Conservation (phyloP, 1,140 invertebrate genomes). For the Papilio xuthus region DNA sequence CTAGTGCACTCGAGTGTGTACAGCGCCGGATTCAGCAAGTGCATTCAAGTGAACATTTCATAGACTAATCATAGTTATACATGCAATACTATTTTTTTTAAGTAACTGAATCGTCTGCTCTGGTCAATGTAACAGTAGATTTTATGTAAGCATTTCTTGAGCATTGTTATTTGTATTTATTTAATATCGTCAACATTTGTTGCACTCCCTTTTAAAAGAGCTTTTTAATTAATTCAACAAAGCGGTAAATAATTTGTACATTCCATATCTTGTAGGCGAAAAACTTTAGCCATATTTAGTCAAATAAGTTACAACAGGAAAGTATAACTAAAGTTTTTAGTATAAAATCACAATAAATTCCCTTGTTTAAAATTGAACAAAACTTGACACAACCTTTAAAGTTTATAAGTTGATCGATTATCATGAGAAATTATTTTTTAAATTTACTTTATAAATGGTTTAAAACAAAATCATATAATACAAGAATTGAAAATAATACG, state of each 20-base stretch:
- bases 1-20: conserved; percentile 54
- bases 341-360: no score
- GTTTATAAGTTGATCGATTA: no score
- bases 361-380: no score
- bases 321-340: no score
- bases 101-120: conserved; percentile 31
- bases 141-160: neutral
- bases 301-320: no score
- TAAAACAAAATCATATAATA: no score
- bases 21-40: neutral
- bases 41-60: conserved; percentile 15
- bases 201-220: neutral
- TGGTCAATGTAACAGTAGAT: neutral
- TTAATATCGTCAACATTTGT: neutral
- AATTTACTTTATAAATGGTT: no score
- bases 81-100: neutral
- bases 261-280: neutral
- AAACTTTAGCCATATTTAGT: no score
- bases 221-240: no score
- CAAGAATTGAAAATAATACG: no score
- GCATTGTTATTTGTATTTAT: neutral
- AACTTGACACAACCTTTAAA: no score
- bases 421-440: no score
- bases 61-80: neutral
- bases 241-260: neutral